A percentile compares a stretch with the other conserved stretches of the same genome.
phyloP scores from a whole-genome alignment of 2,113 vertebrate species.

The Zosterops hypoxanthus region DNA sequence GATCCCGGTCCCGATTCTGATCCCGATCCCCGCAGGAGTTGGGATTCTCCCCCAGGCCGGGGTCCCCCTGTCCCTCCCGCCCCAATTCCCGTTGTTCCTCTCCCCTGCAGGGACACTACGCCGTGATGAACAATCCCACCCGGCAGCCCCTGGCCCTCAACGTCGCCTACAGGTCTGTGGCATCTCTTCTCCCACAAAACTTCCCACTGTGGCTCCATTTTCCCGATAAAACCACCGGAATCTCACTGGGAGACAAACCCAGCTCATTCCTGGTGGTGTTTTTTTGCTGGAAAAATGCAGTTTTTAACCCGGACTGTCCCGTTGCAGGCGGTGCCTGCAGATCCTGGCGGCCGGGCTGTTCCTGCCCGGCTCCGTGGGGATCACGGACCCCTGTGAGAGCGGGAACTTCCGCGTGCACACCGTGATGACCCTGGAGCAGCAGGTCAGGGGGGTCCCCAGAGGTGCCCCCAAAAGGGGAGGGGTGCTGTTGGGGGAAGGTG shows the following conservation, averaged over 20 bases:
- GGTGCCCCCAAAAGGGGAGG: no score
- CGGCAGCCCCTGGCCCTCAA: conserved; percentile 94
- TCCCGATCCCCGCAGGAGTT: accelerated
- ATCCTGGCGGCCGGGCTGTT: conserved; percentile 95
- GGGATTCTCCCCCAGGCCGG: not conserved
- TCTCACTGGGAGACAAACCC: not conserved
- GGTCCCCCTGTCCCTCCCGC: not conserved
- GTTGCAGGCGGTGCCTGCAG: conserved; percentile 89
- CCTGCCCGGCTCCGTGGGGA: conserved; percentile 92
- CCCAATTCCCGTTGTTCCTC: accelerated
- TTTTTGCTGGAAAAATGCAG: accelerated
- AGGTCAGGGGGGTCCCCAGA: conserved; percentile 70
- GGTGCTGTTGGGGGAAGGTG: no score
- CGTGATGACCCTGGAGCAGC: conserved; percentile 96
- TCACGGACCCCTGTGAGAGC: conserved; percentile 96
- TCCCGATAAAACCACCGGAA: accelerated
- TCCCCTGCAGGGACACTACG: conserved; percentile 87
- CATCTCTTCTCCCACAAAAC: accelerated
- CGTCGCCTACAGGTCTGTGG: conserved; percentile 88
- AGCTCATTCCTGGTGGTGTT: accelerated
- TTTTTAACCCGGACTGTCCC: accelerated
- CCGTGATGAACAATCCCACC: conserved; percentile 98
- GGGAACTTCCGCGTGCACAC: conserved; percentile 97
- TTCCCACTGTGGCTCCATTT: accelerated
- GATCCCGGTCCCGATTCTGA: accelerated